Conservation (phyloP, 2,888 invertebrate species). For the Drosophila recens region DNA sequence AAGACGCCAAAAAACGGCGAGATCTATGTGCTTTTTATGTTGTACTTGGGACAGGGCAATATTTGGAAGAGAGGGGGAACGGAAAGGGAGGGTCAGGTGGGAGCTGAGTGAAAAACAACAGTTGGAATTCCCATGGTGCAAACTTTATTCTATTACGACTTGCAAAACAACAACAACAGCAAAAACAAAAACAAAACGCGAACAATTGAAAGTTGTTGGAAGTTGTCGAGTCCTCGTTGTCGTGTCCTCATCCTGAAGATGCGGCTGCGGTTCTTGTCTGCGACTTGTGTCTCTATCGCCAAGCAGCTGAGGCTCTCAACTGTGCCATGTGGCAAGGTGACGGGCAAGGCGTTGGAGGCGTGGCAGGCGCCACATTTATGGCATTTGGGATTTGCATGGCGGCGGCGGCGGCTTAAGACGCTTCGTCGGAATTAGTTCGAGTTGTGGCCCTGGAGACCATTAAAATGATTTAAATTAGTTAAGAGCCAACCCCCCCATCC, state of each 20-base stretch:
- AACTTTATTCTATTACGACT: conserved; percentile 79
- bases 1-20: conserved; percentile 10
- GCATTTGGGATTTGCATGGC: conserved; percentile 66
- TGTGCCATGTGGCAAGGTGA: conserved; percentile 1
- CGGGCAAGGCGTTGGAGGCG: neutral
- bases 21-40: conserved; percentile 72
- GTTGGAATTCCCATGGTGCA: conserved; percentile 78
- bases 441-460: conserved; percentile 45
- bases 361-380: conserved; percentile 63
- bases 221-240: conserved; percentile 4
- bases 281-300: conserved; percentile 24
- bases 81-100: conserved; percentile 56
- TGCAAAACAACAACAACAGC: conserved; percentile 52
- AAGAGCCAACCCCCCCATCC: neutral
- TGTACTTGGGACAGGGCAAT: conserved; percentile 12
- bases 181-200: conserved; percentile 23
- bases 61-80: neutral
- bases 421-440: conserved; percentile 63
- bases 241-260: conserved; percentile 5
- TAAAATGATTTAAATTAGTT: conserved; percentile 75
- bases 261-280: conserved; percentile 57
- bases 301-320: neutral
- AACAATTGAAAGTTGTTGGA: conserved; percentile 70
- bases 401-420: conserved; percentile 45
- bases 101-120: conserved; percentile 69